A percentile compares a stretch with the other conserved stretches of the same genome.
These are phyloP conservation scores for Epinotia brunnichana DNA, from an alignment of 2,888 invertebrate species.

Conservation along the genomic window DNA sequence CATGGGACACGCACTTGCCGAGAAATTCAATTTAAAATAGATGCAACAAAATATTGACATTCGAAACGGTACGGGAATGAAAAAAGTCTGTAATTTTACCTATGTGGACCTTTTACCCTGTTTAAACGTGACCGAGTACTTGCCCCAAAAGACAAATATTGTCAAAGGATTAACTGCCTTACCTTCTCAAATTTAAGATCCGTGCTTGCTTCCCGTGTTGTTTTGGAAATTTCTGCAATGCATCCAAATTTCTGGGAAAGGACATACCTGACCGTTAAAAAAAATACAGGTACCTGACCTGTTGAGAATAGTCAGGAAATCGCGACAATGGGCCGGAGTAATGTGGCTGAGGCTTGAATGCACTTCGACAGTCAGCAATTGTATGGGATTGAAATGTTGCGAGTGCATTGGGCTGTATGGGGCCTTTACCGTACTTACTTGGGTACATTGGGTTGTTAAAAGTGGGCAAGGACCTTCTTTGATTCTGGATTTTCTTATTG, in stretches of 20 bases:
- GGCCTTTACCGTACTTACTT: slow-evolving; percentile 1
- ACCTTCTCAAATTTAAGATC: slow-evolving; percentile 48
- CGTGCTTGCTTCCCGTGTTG: slow-evolving; percentile 32
- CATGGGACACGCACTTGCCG: not conserved
- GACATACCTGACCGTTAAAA: slow-evolving; percentile 65
- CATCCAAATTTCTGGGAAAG: slow-evolving; percentile 61
- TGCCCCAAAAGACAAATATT: not conserved
- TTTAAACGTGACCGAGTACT: slow-evolving; percentile 47
- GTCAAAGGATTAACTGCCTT: slow-evolving; percentile 48
- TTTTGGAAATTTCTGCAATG: slow-evolving; percentile 53
- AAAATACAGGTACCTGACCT: slow-evolving; percentile 69
- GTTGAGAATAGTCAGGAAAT: slow-evolving; percentile 71
- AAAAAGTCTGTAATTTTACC: slow-evolving; percentile 49
- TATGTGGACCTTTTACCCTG: slow-evolving; percentile 49
- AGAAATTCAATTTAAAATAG: not conserved
- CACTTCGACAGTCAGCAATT: slow-evolving; percentile 32
- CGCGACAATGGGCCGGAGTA: slow-evolving; percentile 67
- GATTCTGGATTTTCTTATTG: no score
- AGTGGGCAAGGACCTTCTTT: no score
- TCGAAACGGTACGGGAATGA: slow-evolving; percentile 39
- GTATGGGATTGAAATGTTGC: slow-evolving; percentile 38
- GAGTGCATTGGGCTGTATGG: slow-evolving; percentile 16
- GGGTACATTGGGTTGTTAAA: slow-evolving; percentile 11
- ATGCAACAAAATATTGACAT: slow-evolving; percentile 1
- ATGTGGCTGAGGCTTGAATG: slow-evolving; percentile 27